Conservation (phyloP, 2,113 vertebrate species). For the Sisor rabdophorus region DNA sequence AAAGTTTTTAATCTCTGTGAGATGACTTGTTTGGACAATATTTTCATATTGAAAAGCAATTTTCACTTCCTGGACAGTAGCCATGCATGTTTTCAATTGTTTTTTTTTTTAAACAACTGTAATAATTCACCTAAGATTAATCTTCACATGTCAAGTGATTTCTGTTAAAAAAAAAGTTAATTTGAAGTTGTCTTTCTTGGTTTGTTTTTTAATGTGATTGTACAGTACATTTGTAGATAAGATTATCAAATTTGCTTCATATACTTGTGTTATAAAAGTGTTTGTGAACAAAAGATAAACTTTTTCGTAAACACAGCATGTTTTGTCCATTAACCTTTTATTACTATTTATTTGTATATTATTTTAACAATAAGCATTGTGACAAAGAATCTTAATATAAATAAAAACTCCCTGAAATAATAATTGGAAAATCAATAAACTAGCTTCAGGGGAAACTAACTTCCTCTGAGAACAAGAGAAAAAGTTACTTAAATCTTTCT, state of each 20-base stretch:
- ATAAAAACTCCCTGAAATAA: no score
- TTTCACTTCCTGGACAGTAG: slow-evolving; percentile 47
- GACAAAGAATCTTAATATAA: no score
- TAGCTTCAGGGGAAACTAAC: no score
- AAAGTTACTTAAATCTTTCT: no score
- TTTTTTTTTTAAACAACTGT: slow-evolving; percentile 46
- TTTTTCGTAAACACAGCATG: neutral
- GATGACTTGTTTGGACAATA: slow-evolving; percentile 45
- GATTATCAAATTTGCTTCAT: neutral
- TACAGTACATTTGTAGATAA: slow-evolving; percentile 15
- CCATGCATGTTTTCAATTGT: slow-evolving; percentile 50
- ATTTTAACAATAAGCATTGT: no score
- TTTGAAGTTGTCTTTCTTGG: slow-evolving; percentile 1
- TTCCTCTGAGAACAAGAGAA: no score
- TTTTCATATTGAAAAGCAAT: slow-evolving; percentile 56
- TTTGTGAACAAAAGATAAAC: neutral
- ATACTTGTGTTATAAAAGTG: slow-evolving; percentile 3
- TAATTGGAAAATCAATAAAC: no score
- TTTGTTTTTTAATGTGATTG: slow-evolving; percentile 6
- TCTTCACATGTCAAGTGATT: slow-evolving; percentile 11
- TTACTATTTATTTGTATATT: no score
- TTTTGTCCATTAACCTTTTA: no score
- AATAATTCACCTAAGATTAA: slow-evolving; percentile 47
- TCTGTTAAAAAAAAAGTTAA: slow-evolving; percentile 11
- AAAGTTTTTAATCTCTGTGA: slow-evolving; percentile 51